Evolutionary conservation across 2,888 invertebrate species (phyloP).

Genomic region (Geotrupes spiniger): DNA sequence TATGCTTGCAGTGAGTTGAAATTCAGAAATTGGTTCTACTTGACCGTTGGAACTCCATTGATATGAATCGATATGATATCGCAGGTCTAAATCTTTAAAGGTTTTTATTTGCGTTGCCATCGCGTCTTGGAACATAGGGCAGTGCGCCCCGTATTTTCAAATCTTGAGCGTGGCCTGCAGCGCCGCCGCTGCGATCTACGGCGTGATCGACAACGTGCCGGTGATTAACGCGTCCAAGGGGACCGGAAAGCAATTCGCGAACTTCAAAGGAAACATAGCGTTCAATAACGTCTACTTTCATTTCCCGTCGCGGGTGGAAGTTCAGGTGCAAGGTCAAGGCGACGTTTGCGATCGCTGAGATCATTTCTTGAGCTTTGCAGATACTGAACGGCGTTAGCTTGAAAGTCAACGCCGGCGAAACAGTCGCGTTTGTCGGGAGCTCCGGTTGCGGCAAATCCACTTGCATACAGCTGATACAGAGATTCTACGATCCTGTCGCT

Average conservation of each 20-base stretch:
- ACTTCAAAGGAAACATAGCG: constrained; percentile 64
- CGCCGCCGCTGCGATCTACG: constrained; percentile 73
- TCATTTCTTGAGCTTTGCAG: constrained; percentile 39
- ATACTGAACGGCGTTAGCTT: constrained; percentile 64
- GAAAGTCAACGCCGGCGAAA: constrained; percentile 67
- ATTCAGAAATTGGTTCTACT: too few relatives aligned
- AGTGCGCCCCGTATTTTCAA: constrained; percentile 78
- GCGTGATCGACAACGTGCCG: constrained; percentile 74
- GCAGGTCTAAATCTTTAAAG: constrained; percentile 69
- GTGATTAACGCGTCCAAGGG: constrained; percentile 67
- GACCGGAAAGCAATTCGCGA: constrained; percentile 58
- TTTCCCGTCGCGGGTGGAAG: constrained; percentile 77
- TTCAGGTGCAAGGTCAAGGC: constrained; percentile 58
- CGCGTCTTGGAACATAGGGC: constrained; percentile 76
- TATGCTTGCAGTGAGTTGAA: constrained; percentile 66
- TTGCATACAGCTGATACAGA: constrained; percentile 67
- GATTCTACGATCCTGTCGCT: constrained; percentile 73
- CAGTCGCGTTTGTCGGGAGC: constrained; percentile 70
- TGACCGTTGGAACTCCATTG: constrained; percentile 40
- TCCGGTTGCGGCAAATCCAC: constrained; percentile 81
- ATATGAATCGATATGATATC: constrained; percentile 72
- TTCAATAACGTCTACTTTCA: constrained; percentile 73
- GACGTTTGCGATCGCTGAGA: too few relatives aligned
- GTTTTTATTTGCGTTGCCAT: constrained; percentile 77
- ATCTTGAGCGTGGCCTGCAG: constrained; percentile 79